Evolutionary conservation across 2,888 invertebrate species (phyloP), one percentile per base, ranked within the genome.

Genomic region (Apantesis nais): DNA sequence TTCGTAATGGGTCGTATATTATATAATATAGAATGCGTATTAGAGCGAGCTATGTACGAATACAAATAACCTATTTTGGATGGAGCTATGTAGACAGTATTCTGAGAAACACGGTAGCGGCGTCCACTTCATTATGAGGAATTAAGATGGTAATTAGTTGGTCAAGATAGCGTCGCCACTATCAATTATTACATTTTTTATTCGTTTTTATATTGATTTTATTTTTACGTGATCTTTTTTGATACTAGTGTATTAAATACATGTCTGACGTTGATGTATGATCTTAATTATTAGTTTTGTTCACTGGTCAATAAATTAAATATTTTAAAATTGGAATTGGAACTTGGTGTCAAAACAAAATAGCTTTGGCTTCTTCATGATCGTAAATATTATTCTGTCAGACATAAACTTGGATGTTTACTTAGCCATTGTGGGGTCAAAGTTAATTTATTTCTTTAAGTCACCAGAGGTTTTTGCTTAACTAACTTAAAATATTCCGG

Each of bases 321-420:
- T 34, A 11, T 62, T 48, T 58, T 37, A 65, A 55, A 62, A 52
- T n/a, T 11, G 39, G 44, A 37, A 8, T 55, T 63, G n/a, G 11
- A 63, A 72, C 68, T 48, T 67, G 74, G 77, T 67, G 75, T 70
- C 66, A 78, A 78, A 79, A 82, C 84, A 83, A 83, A 81, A 83
- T 80, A 80, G 79, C 72, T 75, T 74, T 75, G 78, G 67, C 77
- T 77, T 79, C 75, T 75, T 74, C 72, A 77, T 75, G 58, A 83
- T 83, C 81, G 83, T 90, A 90, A 92, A 90, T 86, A 87, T 76
- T 73, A 74, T 73, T 78, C 78, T 87, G 90, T 88, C 89, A 87
- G 84, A 85, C 89, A 89, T 92, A 91, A 93, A 93, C 83, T 78
- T 83, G 83, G 82, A 84, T 86, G 87, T 92, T 92, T 92, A 91